phyloP scores from a whole-genome alignment of 2,888 invertebrate genomes.

The Eilema depressum region DNA sequence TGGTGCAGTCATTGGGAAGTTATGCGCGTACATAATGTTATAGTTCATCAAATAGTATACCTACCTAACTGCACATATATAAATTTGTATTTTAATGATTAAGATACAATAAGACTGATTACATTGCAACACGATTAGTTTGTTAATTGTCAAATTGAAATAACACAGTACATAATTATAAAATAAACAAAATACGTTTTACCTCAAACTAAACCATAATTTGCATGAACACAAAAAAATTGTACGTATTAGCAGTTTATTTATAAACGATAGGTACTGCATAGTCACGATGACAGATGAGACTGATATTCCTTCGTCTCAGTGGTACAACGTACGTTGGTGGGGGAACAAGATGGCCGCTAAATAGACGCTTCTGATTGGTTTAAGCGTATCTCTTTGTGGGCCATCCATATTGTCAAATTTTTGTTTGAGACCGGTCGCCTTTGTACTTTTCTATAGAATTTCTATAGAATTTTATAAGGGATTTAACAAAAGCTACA shows the following conservation, averaged over 20 bases:
- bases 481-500: background rate
- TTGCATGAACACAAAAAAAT: slow-evolving; percentile 12
- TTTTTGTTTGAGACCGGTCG: slow-evolving; percentile 14
- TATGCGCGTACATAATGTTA: too few relatives aligned
- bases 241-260: slow-evolving; percentile 15
- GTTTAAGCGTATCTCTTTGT: slow-evolving; percentile 39
- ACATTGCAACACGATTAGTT: too few relatives aligned
- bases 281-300: slow-evolving; percentile 64
- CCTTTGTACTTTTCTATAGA: background rate
- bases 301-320: slow-evolving; percentile 53
- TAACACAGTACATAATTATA: background rate
- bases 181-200: background rate
- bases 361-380: slow-evolving; percentile 55
- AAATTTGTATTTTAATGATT: too few relatives aligned
- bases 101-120: too few relatives aligned
- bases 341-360: slow-evolving; percentile 74
- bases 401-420: slow-evolving; percentile 40
- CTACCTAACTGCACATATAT: too few relatives aligned
- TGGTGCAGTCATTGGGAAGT: too few relatives aligned
- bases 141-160: too few relatives aligned
- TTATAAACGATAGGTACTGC: slow-evolving; percentile 41
- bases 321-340: slow-evolving; percentile 44
- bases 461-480: background rate
- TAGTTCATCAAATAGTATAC: too few relatives aligned
- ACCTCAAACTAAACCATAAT: slow-evolving; percentile 2